A percentile compares a stretch with the other conserved stretches of the same genome.
These are phyloP conservation scores for Acanthopleura granulata DNA, from an alignment of 2,888 invertebrate species.

Conservation along the genomic window DNA sequence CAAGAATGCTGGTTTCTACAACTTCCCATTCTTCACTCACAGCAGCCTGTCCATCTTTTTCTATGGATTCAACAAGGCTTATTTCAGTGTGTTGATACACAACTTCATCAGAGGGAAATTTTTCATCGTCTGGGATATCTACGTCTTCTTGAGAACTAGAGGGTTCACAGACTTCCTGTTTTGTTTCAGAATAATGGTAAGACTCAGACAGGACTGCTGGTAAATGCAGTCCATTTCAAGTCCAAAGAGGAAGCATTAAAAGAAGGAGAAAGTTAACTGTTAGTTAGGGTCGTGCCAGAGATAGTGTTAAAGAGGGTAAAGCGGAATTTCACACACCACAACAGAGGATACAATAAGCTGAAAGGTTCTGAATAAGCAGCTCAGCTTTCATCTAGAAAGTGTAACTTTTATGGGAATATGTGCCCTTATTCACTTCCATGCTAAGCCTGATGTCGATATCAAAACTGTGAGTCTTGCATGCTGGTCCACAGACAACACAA, in stretches of 20 bases:
- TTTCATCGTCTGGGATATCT: background rate
- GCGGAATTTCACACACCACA: no score
- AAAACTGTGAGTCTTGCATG: no score
- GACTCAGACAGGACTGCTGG: constrained; percentile 28
- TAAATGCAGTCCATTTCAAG: constrained; percentile 34
- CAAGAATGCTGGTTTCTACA: constrained; percentile 32
- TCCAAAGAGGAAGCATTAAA: constrained; percentile 41
- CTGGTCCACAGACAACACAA: no score
- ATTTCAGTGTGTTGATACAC: constrained; percentile 24
- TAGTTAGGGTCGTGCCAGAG: constrained; percentile 22
- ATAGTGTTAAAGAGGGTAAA: no score
- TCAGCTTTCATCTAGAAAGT: no score
- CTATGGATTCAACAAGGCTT: constrained; percentile 29
- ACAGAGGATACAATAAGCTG: no score
- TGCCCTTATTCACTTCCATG: no score
- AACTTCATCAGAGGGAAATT: background rate
- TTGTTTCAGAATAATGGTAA: constrained; percentile 20
- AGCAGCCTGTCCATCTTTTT: constrained; percentile 34
- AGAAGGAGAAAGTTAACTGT: constrained; percentile 30
- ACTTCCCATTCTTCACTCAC: constrained; percentile 49
- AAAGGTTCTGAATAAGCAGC: no score
- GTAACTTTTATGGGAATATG: no score
- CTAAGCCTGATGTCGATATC: no score
- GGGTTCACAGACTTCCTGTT: constrained; percentile 3
- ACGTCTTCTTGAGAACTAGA: constrained; percentile 17